These are phyloP conservation scores for Lasioglossum leucozonium DNA, from an alignment of 2,888 invertebrate species.

Conservation along the genomic window DNA sequence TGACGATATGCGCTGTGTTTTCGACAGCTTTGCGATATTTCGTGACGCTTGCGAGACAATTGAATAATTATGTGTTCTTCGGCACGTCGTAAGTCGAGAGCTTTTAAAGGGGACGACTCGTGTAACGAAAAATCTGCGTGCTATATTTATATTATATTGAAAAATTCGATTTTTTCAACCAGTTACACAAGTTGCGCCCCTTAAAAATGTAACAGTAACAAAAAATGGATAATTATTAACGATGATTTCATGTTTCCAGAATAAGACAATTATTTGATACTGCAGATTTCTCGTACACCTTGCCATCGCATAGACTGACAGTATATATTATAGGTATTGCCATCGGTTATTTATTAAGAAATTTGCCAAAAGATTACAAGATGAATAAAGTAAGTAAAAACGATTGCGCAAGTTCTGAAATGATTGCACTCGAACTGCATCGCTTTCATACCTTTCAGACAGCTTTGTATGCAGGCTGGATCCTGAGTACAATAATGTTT, in stretches of 20 bases:
- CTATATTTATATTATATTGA: not conserved
- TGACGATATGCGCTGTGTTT: constrained; percentile 85
- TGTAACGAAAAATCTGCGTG: not conserved
- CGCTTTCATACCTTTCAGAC: constrained; percentile 77
- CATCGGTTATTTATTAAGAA: constrained; percentile 87
- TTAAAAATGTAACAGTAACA: not conserved
- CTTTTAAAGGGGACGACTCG: not conserved
- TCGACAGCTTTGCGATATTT: constrained; percentile 88
- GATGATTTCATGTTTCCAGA: constrained; percentile 82
- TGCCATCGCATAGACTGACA: constrained; percentile 88
- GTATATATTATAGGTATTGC: constrained; percentile 90
- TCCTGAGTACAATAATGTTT: constrained; percentile 85
- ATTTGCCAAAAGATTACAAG: constrained; percentile 83
- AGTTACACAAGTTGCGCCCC: not conserved
- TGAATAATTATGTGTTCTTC: constrained; percentile 89
- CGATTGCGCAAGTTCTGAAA: not conserved
- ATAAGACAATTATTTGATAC: constrained; percentile 88
- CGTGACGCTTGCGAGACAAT: constrained; percentile 86
- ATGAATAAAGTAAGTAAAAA: constrained; percentile 84
- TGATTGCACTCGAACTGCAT: not conserved
- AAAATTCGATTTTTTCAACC: not conserved
- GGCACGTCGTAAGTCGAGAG: constrained; percentile 88
- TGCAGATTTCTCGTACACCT: constrained; percentile 89
- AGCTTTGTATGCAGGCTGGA: constrained; percentile 86
- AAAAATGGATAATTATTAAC: not conserved